phyloP scores from a whole-genome alignment of 2,888 invertebrate species.

The Cantharis lateralis region DNA sequence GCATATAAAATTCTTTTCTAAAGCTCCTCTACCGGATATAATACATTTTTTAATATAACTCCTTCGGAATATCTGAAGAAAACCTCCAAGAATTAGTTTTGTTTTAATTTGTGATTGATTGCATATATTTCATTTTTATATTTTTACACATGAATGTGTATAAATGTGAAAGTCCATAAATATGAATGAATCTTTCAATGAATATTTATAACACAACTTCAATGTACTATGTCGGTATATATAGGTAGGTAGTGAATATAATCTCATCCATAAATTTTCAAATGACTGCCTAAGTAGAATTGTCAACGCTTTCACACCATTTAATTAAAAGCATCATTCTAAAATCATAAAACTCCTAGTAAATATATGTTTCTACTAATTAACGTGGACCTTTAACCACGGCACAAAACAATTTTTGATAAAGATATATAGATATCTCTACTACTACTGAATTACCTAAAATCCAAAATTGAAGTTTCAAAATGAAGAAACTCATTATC shows the following conservation, averaged over 20 bases:
- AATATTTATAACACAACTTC: not conserved
- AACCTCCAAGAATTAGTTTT: not conserved
- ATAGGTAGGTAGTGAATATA: not conserved
- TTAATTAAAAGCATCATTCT: not conserved
- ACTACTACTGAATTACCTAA: no score
- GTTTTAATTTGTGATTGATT: not conserved
- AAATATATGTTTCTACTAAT: not conserved
- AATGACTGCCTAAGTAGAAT: not conserved
- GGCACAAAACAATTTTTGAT: not conserved
- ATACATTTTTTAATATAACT: not conserved
- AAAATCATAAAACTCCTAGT: no score
- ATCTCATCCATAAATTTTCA: not conserved
- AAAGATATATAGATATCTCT: not conserved
- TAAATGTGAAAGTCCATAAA: not conserved
- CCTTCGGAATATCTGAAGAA: not conserved
- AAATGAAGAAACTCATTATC: no score
- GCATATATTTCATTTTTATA: not conserved
- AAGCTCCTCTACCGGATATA: not conserved
- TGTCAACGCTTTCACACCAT: not conserved
- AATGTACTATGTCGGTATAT: not conserved
- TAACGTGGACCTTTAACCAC: not conserved
- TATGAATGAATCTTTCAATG: not conserved
- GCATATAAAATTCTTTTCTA: not conserved
- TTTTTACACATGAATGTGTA: not conserved
- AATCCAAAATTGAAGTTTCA: no score